Evolutionary conservation across 2,113 vertebrate species (phyloP).

Genomic region (Telmatochromis brachygnathus): DNA sequence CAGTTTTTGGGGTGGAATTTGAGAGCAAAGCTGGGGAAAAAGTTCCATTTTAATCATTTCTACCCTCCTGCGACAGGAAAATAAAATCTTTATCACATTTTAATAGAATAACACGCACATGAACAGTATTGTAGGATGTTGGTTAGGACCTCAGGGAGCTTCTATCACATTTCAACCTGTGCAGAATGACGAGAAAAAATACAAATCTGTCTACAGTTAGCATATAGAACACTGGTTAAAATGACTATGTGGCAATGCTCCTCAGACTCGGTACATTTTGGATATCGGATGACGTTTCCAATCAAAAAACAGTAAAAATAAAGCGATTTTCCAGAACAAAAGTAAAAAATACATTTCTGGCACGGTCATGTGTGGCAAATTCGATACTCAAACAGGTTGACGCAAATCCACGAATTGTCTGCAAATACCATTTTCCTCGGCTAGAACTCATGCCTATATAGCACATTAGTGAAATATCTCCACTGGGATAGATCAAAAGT

Average conservation of each 20-base stretch:
- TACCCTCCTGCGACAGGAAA: not conserved
- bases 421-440: slow-evolving; percentile 30
- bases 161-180: not conserved
- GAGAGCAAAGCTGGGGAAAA: not conserved
- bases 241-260: not conserved
- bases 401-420: slow-evolving; percentile 14
- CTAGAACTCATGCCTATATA: not conserved
- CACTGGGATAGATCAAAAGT: slow-evolving; percentile 14
- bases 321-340: slow-evolving; percentile 1
- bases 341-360: not conserved
- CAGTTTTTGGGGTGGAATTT: slow-evolving; percentile 23
- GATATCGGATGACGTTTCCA: not conserved
- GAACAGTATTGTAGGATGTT: not conserved
- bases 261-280: not conserved
- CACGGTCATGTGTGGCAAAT: not conserved
- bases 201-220: not conserved
- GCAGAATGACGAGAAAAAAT: not conserved
- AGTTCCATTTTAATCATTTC: not conserved
- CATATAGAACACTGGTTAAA: not conserved
- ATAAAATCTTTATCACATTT: slow-evolving; percentile 30
- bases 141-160: not conserved
- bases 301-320: not conserved
- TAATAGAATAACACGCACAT: not conserved
- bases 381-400: slow-evolving; percentile 20
- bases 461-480: slow-evolving; percentile 27